Evolutionary conservation across 2,797 vertebrate genomes (phyloP).

Genomic region (Enteromius trimaculatus): DNA sequence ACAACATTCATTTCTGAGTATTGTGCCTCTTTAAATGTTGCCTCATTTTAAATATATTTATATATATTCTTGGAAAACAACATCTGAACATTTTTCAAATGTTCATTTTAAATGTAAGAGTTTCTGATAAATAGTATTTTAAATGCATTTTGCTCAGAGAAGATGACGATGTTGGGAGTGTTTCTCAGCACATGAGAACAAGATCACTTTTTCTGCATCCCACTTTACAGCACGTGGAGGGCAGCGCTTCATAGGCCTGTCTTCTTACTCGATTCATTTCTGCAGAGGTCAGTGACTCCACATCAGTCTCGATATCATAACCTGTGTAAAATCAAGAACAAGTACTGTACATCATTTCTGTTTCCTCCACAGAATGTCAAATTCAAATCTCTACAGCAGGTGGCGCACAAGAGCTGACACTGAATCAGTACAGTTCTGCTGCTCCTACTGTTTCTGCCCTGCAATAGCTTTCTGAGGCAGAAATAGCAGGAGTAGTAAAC

Average conservation of each 20-base stretch:
- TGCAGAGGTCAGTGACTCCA: conserved; percentile 33
- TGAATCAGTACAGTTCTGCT: neutral
- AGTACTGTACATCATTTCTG: neutral
- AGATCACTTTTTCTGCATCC: conserved; percentile 76
- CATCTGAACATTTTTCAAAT: neutral
- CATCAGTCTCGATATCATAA: conserved; percentile 37
- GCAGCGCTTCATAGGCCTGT: conserved; percentile 66
- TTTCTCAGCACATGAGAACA: conserved; percentile 71
- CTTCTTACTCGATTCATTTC: conserved; percentile 54
- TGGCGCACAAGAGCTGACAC: neutral
- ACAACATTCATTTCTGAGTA: neutral
- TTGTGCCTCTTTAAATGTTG: neutral
- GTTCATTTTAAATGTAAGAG: too few species aligned
- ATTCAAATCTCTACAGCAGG: neutral
- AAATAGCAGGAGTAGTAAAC: neutral
- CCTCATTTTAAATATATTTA: neutral
- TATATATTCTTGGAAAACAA: neutral
- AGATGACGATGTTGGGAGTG: neutral
- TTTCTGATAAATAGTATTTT: neutral
- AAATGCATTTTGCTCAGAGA: conserved; percentile 1
- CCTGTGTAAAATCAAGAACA: conserved; percentile 56
- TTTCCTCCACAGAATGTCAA: neutral
- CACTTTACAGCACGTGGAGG: conserved; percentile 70
- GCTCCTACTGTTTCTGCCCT: neutral
- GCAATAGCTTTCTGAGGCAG: neutral